Conservation (phyloP, 2,797 vertebrate genomes). For the Fratercula arctica region DNA sequence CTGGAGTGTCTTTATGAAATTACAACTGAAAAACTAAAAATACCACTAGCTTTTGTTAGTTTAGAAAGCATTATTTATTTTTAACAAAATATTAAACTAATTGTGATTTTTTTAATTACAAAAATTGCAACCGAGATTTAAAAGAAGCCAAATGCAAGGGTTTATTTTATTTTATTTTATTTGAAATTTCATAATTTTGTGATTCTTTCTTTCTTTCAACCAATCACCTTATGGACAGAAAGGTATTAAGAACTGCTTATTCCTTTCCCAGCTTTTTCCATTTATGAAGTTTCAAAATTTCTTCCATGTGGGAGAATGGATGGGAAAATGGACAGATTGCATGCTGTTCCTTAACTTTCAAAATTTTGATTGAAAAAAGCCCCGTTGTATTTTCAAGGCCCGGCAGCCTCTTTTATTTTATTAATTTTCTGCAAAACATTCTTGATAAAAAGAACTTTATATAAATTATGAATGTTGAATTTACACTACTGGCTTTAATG, state of each 20-base stretch:
- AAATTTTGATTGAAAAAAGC: neutral
- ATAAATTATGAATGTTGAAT: neutral
- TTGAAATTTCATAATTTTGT: neutral
- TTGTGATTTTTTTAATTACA: neutral
- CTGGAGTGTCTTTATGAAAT: neutral
- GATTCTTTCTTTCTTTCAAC: neutral
- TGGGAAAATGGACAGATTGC: neutral
- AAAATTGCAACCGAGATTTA: neutral
- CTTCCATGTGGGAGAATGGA: neutral
- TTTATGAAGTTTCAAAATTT: neutral
- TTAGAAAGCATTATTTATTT: neutral
- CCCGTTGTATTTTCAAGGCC: neutral
- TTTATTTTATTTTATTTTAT: neutral
- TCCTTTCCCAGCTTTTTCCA: neutral
- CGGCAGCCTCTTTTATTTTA: neutral
- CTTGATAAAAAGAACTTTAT: neutral
- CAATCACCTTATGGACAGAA: neutral
- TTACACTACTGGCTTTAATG: conserved; percentile 5
- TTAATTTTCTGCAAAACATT: neutral
- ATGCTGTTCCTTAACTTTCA: neutral
- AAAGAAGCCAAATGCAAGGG: neutral
- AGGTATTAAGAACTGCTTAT: neutral
- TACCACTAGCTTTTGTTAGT: neutral
- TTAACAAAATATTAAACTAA: neutral
- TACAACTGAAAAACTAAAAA: neutral